These are phyloP conservation scores for Rosalia funebris DNA, from an alignment of 2,888 invertebrate species.

Conservation along the genomic window DNA sequence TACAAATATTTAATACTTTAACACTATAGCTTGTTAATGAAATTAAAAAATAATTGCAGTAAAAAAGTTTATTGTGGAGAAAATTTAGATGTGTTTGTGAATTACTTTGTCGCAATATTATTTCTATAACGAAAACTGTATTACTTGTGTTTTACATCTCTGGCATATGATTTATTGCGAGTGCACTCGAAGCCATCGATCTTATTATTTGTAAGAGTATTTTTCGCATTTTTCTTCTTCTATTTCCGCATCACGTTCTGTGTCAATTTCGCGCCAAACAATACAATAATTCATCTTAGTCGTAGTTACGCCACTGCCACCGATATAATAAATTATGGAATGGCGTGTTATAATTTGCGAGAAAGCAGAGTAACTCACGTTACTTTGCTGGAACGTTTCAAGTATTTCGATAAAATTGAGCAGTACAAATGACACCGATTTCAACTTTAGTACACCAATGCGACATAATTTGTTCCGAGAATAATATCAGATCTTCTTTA, in stretches of 20 bases:
- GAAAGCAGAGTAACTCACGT: conserved; percentile 22
- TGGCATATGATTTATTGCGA: not conserved
- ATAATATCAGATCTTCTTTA: conserved; percentile 27
- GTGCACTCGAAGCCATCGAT: not conserved
- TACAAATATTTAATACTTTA: too few relatives aligned
- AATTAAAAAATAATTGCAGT: too few relatives aligned
- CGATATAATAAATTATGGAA: conserved; percentile 11
- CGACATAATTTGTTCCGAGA: conserved; percentile 54
- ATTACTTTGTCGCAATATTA: too few relatives aligned
- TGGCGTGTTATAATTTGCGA: conserved; percentile 6
- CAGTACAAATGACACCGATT: conserved; percentile 54
- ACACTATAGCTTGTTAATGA: too few relatives aligned
- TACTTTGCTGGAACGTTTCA: conserved; percentile 27
- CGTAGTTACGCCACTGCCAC: conserved; percentile 11
- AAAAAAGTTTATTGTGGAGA: too few relatives aligned
- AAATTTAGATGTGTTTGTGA: too few relatives aligned
- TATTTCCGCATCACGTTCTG: conserved; percentile 6
- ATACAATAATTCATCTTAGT: conserved; percentile 16
- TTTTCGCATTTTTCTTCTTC: conserved; percentile 9
- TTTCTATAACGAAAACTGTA: too few relatives aligned
- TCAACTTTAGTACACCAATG: conserved; percentile 48
- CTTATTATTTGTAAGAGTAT: not conserved
- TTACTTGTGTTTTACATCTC: too few relatives aligned
- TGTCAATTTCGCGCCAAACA: conserved; percentile 13
- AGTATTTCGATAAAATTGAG: conserved; percentile 50